A percentile compares a stretch with the other conserved stretches of the same genome.
Evolutionary conservation across 2,113 vertebrate genomes (phyloP).

Genomic region (Ciconia maguari): DNA sequence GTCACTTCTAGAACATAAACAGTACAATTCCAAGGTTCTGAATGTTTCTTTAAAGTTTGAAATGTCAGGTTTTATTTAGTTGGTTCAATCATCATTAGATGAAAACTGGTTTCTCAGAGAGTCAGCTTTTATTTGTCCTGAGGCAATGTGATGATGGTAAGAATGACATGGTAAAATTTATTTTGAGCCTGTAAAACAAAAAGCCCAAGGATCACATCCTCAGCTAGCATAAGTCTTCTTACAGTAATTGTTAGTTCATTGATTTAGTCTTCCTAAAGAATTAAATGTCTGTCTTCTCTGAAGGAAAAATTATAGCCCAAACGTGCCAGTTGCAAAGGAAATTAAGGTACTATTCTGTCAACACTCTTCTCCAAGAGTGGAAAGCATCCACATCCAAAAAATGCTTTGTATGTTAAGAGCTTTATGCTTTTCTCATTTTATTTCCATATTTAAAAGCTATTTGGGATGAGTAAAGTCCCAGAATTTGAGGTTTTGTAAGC

Average conservation of each 20-base stretch:
- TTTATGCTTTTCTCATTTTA: not conserved
- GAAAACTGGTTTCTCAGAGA: slow-evolving; percentile 30
- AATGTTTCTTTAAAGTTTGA: slow-evolving; percentile 4
- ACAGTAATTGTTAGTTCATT: slow-evolving; percentile 30
- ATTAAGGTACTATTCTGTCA: not conserved
- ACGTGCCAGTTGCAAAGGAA: not conserved
- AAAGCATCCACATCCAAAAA: not conserved
- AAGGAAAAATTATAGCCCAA: slow-evolving; percentile 27
- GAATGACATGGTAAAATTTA: slow-evolving; percentile 7
- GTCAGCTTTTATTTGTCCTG: not conserved
- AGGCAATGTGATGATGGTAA: not conserved
- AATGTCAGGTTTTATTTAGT: slow-evolving; percentile 30
- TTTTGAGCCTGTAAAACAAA: slow-evolving; percentile 21
- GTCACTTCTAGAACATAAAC: not conserved
- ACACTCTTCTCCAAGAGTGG: not conserved
- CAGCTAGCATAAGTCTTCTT: not conserved
- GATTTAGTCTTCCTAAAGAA: slow-evolving; percentile 7
- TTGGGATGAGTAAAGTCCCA: not conserved
- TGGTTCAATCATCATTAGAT: not conserved
- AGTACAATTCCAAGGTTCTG: not conserved
- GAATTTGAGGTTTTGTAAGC: not conserved
- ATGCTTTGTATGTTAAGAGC: not conserved
- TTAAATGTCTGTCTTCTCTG: slow-evolving; percentile 6
- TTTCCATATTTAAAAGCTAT: not conserved
- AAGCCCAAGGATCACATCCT: not conserved